Percentiles rank a stretch among this genome's conserved stretches.
Evolutionary conservation across 2,113 vertebrate species (phyloP).

Genomic region (Neotragus moschatus): DNA sequence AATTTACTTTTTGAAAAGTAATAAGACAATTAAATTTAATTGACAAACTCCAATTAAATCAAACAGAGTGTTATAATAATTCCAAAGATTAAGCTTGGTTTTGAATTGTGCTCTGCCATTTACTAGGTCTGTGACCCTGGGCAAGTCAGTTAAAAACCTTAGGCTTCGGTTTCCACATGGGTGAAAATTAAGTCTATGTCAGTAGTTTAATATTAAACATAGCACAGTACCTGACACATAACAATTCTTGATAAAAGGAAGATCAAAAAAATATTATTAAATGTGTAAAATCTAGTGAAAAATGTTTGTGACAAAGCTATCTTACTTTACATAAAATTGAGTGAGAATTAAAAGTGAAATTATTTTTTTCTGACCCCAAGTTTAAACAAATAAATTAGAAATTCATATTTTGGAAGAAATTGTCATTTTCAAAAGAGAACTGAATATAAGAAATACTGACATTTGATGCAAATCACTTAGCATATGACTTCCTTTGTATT

Average conservation of each 20-base stretch:
- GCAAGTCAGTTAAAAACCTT: neutral
- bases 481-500: neutral
- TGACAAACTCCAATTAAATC: constrained; percentile 29
- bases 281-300: neutral
- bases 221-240: neutral
- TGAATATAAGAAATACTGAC: neutral
- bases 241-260: neutral
- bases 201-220: neutral
- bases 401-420: neutral
- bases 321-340: neutral
- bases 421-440: neutral
- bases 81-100: constrained; percentile 21
- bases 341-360: neutral
- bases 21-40: constrained; percentile 36
- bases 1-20: constrained; percentile 47
- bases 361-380: neutral
- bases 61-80: constrained; percentile 7
- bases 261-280: neutral
- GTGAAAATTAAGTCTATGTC: neutral
- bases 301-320: neutral
- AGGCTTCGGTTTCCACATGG: neutral
- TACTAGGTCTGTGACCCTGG: neutral
- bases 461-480: neutral
- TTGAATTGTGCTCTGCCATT: constrained; percentile 12
- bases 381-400: neutral